These are phyloP conservation scores for Zhengitettix transpicula DNA, from an alignment of 2,888 invertebrate species.

Conservation along the genomic window DNA sequence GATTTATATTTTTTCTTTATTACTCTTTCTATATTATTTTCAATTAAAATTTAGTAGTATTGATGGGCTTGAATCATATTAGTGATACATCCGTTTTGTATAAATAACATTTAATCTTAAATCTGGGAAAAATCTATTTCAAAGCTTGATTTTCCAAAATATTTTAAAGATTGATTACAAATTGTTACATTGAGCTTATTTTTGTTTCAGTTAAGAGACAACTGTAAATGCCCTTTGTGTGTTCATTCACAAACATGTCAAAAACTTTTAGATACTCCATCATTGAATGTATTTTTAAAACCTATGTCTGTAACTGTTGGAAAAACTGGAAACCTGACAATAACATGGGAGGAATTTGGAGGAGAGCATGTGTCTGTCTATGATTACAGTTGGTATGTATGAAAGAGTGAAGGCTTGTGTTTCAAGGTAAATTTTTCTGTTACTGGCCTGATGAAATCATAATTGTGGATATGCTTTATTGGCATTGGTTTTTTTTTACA, in stretches of 20 bases:
- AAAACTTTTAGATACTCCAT: constrained; percentile 18
- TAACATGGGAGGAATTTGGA: constrained; percentile 18
- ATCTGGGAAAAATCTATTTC: too few species aligned
- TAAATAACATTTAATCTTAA: too few species aligned
- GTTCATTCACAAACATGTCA: constrained; percentile 18
- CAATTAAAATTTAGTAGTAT: too few species aligned
- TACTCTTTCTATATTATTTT: not conserved
- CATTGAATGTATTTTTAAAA: constrained; percentile 17
- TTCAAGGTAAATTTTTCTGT: too few species aligned
- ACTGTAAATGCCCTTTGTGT: constrained; percentile 18
- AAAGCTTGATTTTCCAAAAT: not conserved
- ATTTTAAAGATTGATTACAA: not conserved
- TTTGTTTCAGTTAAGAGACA: constrained; percentile 18
- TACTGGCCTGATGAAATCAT: too few species aligned
- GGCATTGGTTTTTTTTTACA: too few species aligned
- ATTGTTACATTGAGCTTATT: constrained; percentile 2
- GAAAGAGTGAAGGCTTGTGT: too few species aligned
- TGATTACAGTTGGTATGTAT: constrained; percentile 18
- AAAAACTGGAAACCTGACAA: constrained; percentile 16
- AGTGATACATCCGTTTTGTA: too few species aligned
- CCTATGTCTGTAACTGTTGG: constrained; percentile 17
- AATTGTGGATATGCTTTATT: too few species aligned
- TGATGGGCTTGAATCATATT: too few species aligned
- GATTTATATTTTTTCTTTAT: not conserved
- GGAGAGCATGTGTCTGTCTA: constrained; percentile 18